A percentile compares a stretch with the other conserved stretches of the same genome.
phyloP scores from a whole-genome alignment of 2,888 invertebrate genomes.

The Bellardia bayeri region DNA sequence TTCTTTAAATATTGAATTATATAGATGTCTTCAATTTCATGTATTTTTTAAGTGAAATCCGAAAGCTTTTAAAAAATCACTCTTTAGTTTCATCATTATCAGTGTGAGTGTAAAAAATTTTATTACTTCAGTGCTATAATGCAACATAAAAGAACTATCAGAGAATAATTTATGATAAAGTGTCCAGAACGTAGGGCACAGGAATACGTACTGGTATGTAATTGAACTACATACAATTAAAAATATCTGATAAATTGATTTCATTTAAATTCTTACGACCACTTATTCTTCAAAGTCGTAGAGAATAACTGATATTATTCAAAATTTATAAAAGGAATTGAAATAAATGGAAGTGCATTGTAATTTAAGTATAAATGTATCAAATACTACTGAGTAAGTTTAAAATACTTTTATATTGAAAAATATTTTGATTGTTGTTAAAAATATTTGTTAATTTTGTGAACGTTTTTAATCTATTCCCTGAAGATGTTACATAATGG shows the following conservation, averaged over 20 bases:
- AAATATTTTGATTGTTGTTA: too few relatives aligned
- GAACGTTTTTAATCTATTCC: too few relatives aligned
- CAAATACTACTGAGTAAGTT: too few relatives aligned
- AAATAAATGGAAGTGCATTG: neutral
- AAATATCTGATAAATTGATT: conserved; percentile 68
- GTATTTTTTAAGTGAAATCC: too few relatives aligned
- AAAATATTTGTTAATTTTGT: too few relatives aligned
- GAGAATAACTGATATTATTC: conserved; percentile 14
- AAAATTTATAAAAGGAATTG: neutral
- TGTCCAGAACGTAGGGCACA: neutral
- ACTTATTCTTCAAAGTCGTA: conserved; percentile 24
- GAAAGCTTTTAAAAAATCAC: too few relatives aligned
- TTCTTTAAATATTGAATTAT: too few relatives aligned
- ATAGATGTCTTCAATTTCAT: too few relatives aligned
- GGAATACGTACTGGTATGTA: neutral
- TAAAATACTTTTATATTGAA: too few relatives aligned
- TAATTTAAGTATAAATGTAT: too few relatives aligned
- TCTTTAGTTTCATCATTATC: conserved; percentile 38
- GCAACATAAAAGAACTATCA: conserved; percentile 25
- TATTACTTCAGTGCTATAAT: conserved; percentile 48
- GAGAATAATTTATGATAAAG: conserved; percentile 23
- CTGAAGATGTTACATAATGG: too few relatives aligned
- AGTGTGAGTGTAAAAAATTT: conserved; percentile 67
- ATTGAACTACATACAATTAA: conserved; percentile 61
- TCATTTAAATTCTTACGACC: conserved; percentile 41